A percentile compares a stretch with the other conserved stretches of the same genome.
Conservation (phyloP, 2,797 vertebrate species). For the Arctocebus calabarensis region DNA sequence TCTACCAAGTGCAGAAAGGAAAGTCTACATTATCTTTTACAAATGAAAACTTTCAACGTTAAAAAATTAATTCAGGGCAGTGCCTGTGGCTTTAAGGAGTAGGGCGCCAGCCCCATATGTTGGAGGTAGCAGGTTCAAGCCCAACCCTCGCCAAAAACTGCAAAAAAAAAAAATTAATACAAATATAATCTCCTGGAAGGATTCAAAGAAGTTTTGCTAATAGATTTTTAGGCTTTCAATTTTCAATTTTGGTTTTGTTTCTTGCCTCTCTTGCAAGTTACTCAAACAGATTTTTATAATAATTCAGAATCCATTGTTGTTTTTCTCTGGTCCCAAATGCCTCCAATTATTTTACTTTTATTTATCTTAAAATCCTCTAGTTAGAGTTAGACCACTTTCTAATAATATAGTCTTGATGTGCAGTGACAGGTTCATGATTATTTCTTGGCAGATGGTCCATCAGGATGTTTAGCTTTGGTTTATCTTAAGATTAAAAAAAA, state of each 20-base stretch:
- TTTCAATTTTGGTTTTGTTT: constrained; percentile 36
- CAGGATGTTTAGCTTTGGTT: constrained; percentile 59
- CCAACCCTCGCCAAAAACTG: too few relatives aligned
- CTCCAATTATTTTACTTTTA: constrained; percentile 43
- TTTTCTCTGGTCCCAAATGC: constrained; percentile 47
- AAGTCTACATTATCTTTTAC: not conserved
- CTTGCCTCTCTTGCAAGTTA: constrained; percentile 12
- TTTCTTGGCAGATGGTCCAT: constrained; percentile 28
- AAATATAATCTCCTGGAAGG: constrained; percentile 34
- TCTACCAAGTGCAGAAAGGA: not conserved
- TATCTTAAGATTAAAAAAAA: not conserved
- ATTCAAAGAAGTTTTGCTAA: constrained; percentile 28
- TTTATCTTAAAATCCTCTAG: constrained; percentile 56
- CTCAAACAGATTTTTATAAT: constrained; percentile 60
- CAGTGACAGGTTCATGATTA: constrained; percentile 49
- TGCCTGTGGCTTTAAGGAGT: too few relatives aligned
- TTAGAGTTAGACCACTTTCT: constrained; percentile 60
- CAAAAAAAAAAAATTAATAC: constrained; percentile 5
- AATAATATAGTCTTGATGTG: constrained; percentile 50
- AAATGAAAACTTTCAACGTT: constrained; percentile 34
- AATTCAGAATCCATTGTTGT: constrained; percentile 52
- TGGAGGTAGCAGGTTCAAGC: too few relatives aligned
- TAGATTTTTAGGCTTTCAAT: not conserved
- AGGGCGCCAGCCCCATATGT: too few relatives aligned
- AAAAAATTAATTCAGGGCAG: constrained; percentile 9